A percentile compares a stretch with the other conserved stretches of the same genome.
phyloP scores from a whole-genome alignment of 2,888 invertebrate species.

The Seira sanloemensis region DNA sequence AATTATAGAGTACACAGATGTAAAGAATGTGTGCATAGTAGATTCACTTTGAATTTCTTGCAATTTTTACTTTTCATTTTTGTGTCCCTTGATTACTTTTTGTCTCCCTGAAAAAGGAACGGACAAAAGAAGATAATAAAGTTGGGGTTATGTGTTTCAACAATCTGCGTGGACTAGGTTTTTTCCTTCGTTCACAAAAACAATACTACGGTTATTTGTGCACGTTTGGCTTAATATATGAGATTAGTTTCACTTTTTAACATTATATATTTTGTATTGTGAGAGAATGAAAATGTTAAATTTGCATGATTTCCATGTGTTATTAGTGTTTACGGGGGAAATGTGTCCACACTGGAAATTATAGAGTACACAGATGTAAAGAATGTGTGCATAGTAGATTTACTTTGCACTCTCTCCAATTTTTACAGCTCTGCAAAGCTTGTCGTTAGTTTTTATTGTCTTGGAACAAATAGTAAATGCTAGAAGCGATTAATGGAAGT shows the following conservation, averaged over 20 bases:
- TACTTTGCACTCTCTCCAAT: not conserved
- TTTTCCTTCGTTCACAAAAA: too few species aligned
- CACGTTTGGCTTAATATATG: not conserved
- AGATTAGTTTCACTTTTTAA: not conserved
- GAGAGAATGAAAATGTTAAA: not conserved
- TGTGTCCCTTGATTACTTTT: slow-evolving; percentile 13
- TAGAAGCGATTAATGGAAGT: not conserved
- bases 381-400: not conserved
- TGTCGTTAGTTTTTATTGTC: slow-evolving; percentile 16
- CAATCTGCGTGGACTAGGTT: too few species aligned
- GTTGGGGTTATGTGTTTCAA: too few species aligned
- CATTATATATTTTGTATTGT: not conserved
- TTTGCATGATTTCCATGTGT: not conserved
- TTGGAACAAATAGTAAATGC: not conserved
- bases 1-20: slow-evolving; percentile 2
- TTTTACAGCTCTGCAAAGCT: not conserved
- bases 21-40: not conserved
- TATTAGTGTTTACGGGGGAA: not conserved
- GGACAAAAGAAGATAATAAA: slow-evolving; percentile 1
- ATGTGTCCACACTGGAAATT: not conserved
- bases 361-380: slow-evolving; percentile 2
- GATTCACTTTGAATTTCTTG: not conserved
- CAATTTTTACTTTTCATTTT: not conserved
- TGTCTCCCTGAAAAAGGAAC: not conserved
- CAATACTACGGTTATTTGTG: too few species aligned